Conservation (phyloP, 2,113 vertebrate species). For the Electrona antarctica region DNA sequence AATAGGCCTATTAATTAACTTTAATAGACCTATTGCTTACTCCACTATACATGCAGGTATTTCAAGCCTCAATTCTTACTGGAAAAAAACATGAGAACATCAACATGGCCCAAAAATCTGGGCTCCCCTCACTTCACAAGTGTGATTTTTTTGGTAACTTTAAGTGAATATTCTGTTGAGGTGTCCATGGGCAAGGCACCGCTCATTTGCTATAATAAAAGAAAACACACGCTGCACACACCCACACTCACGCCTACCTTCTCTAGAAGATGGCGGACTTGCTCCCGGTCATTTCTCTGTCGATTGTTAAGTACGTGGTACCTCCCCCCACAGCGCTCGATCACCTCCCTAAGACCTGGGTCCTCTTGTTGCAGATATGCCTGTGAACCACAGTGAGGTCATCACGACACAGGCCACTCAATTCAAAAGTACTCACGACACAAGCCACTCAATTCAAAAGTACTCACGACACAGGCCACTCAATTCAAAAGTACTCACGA, state of each 20-base stretch:
- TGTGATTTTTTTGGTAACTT: neutral
- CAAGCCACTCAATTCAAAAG: too few species aligned
- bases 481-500: too few species aligned
- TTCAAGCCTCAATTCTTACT: too few species aligned
- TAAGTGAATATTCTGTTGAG: neutral
- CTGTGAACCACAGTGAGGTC: constrained; percentile 27
- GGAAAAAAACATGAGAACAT: too few species aligned
- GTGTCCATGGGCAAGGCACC: neutral
- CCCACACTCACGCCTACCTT: constrained; percentile 65
- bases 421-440: too few species aligned
- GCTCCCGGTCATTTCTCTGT: constrained; percentile 58
- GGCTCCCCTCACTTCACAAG: neutral
- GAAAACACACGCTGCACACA: neutral
- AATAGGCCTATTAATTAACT: too few species aligned
- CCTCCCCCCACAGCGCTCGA: constrained; percentile 67
- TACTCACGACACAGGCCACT: too few species aligned
- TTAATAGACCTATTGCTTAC: too few species aligned
- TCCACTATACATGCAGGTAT: too few species aligned
- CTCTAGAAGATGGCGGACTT: constrained; percentile 70
- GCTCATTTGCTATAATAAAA: neutral
- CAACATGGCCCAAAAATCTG: neutral
- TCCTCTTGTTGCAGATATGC: constrained; percentile 67
- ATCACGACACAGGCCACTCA: neutral
- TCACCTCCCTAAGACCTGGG: constrained; percentile 68
- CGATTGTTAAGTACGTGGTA: constrained; percentile 80